These are phyloP conservation scores for Nyleta sp. DNA, from an alignment of 2,888 invertebrate genomes.

Conservation along the genomic window DNA sequence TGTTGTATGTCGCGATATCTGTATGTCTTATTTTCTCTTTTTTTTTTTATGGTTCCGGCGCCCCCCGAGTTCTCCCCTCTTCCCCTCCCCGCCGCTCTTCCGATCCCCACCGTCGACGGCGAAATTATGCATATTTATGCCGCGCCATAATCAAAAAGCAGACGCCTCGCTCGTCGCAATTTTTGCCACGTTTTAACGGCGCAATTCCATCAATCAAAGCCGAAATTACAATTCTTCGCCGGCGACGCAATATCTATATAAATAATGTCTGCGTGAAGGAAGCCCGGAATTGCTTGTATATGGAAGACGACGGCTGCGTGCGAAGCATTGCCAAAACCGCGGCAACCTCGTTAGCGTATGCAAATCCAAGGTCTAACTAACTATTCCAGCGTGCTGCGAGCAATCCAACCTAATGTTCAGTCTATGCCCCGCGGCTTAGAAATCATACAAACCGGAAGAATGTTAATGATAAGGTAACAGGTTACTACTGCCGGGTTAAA, in stretches of 20 bases:
- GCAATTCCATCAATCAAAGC: conserved; percentile 48
- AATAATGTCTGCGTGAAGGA: conserved; percentile 49
- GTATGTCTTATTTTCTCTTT: too few species aligned
- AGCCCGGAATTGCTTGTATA: conserved; percentile 47
- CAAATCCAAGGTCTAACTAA: conserved; percentile 79
- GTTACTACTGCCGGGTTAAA: conserved; percentile 27
- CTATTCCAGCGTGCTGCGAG: conserved; percentile 75
- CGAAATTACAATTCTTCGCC: conserved; percentile 40
- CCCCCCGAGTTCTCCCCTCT: too few species aligned
- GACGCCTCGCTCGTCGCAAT: conserved; percentile 26
- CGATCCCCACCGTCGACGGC: not conserved
- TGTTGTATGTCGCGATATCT: too few species aligned
- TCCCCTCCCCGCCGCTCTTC: too few species aligned
- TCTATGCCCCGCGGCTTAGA: conserved; percentile 73
- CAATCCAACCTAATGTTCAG: conserved; percentile 73
- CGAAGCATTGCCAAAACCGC: conserved; percentile 78
- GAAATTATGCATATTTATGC: conserved; percentile 46
- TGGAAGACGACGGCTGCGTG: conserved; percentile 68
- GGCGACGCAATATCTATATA: conserved; percentile 40
- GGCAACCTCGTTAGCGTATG: conserved; percentile 81
- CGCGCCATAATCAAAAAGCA: conserved; percentile 35
- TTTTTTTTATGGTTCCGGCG: too few species aligned
- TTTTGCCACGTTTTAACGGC: conserved; percentile 35
- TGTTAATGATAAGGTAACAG: conserved; percentile 70
- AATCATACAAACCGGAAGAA: conserved; percentile 72